phyloP scores from a whole-genome alignment of 2,113 vertebrate species.

The Eclectus roratus region DNA sequence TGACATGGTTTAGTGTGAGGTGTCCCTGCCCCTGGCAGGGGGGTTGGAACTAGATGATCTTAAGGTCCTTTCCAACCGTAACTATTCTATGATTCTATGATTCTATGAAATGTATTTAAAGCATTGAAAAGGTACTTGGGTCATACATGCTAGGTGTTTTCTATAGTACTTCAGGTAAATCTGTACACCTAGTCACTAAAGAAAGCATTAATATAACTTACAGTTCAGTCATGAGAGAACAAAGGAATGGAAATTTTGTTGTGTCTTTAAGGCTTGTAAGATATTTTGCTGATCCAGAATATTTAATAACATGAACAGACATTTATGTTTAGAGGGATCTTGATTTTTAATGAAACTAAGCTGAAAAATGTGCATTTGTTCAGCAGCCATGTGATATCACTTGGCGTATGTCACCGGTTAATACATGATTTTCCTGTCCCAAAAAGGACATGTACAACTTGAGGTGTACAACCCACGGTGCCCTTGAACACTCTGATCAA shows the following conservation, averaged over 20 bases:
- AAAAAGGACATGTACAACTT: not conserved
- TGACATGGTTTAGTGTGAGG: too few relatives aligned
- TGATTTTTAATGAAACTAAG: not conserved
- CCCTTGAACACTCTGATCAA: not conserved
- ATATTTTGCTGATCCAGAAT: not conserved
- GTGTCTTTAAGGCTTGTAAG: not conserved
- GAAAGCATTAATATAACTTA: not conserved
- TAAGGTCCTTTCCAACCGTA: not conserved
- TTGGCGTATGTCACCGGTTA: not conserved
- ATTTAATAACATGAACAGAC: not conserved
- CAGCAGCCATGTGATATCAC: fast-evolving
- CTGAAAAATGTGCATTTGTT: not conserved
- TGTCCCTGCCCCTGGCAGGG: not conserved
- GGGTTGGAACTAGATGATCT: not conserved
- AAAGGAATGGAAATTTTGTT: not conserved
- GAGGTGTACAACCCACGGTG: not conserved
- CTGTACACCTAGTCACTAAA: not conserved
- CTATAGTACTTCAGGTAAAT: not conserved
- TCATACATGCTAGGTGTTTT: not conserved
- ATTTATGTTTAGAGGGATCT: not conserved
- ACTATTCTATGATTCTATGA: not conserved
- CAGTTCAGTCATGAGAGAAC: not conserved
- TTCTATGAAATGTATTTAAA: not conserved
- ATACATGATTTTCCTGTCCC: not conserved
- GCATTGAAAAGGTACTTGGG: not conserved